Evolutionary conservation across 2,113 vertebrate species (phyloP).

Genomic region (Cygnus buccinator): DNA sequence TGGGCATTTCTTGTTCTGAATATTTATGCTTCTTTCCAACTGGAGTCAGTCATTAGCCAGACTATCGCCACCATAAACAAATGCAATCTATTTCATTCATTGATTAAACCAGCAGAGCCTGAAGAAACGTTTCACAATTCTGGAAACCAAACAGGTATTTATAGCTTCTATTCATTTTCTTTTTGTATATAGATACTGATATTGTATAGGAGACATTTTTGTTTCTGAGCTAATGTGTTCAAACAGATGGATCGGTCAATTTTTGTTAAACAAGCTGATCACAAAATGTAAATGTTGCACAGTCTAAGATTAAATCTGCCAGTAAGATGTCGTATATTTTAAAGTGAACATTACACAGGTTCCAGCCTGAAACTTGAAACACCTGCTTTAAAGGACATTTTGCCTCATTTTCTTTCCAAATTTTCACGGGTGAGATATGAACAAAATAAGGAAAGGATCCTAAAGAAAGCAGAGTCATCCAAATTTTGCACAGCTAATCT

Average conservation of each 20-base stretch:
- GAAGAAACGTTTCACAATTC: neutral
- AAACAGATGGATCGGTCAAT: neutral
- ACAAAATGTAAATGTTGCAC: neutral
- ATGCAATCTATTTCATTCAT: slow-evolving; percentile 32
- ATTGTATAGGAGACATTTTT: neutral
- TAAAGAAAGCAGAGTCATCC: neutral
- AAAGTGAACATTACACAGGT: neutral
- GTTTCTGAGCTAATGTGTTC: neutral
- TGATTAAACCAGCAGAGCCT: slow-evolving; percentile 43
- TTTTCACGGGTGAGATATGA: neutral
- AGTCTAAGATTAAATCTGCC: neutral
- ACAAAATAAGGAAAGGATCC: neutral
- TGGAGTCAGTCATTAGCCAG: slow-evolving; percentile 9
- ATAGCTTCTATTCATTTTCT: neutral
- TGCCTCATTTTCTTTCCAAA: neutral
- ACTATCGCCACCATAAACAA: slow-evolving; percentile 12
- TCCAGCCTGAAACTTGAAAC: neutral
- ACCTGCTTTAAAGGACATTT: neutral
- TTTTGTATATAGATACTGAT: slow-evolving; percentile 15
- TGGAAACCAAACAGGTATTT: slow-evolving; percentile 32
- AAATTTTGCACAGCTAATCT: neutral
- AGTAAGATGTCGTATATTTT: neutral
- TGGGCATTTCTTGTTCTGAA: neutral
- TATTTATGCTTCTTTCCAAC: neutral
- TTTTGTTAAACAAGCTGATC: neutral